Percentiles rank a stretch among this genome's conserved stretches.
Conservation (phyloP, 1,140 invertebrate genomes). For the Meloidogyne hapla region DNA sequence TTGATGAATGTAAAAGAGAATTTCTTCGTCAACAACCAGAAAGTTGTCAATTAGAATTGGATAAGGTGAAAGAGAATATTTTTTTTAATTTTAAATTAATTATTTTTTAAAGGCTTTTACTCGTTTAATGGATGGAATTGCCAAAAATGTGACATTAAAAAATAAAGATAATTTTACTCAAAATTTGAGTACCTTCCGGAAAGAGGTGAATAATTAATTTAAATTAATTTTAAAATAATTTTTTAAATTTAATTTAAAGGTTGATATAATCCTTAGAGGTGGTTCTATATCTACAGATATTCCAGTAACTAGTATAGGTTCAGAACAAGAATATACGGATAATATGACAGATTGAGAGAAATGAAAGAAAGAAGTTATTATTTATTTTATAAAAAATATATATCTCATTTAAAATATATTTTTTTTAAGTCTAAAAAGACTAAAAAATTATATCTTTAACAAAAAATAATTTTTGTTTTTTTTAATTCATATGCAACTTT, state of each 20-base stretch:
- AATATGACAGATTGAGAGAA: constrained; percentile 32
- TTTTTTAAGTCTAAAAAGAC: neutral
- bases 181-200: constrained; percentile 41
- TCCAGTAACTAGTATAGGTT: constrained; percentile 10
- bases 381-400: neutral
- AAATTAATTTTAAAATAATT: neutral
- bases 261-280: constrained; percentile 29
- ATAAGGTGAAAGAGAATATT: neutral
- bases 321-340: constrained; percentile 28
- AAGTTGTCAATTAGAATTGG: constrained; percentile 3
- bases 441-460: too few relatives aligned
- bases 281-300: neutral
- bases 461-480: too few relatives aligned
- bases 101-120: constrained; percentile 34
- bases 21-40: constrained; percentile 38
- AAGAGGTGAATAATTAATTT: constrained; percentile 27
- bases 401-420: neutral
- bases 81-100: neutral
- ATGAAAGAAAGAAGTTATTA: neutral
- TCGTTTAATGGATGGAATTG: constrained; percentile 34
- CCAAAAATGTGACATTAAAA: constrained; percentile 40
- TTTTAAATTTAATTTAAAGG: constrained; percentile 13
- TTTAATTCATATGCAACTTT: too few relatives aligned
- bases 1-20: constrained; percentile 35
- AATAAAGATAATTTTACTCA: constrained; percentile 44